Evolutionary conservation across 2,113 vertebrate genomes (phyloP).

Genomic region (Xiphophorus maculatus): DNA sequence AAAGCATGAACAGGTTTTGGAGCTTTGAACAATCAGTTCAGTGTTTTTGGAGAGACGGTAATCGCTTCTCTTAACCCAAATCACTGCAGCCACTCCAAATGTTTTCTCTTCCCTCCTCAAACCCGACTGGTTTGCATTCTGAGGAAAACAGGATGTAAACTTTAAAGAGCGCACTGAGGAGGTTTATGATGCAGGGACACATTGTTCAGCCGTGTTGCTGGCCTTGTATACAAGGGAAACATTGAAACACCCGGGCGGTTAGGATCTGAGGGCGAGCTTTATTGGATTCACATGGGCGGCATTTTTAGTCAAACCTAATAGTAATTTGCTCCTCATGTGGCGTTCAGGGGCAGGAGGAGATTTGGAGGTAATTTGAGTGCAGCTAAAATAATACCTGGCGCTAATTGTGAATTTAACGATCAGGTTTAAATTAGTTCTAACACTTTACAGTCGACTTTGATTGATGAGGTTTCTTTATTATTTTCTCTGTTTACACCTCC

Average conservation of each 20-base stretch:
- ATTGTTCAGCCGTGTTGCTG: constrained; percentile 70
- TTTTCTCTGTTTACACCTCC: neutral
- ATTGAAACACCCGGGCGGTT: constrained; percentile 62
- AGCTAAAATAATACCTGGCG: constrained; percentile 5
- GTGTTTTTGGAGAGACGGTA: neutral
- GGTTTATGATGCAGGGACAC: constrained; percentile 63
- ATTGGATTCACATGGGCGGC: constrained; percentile 66
- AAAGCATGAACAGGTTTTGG: neutral
- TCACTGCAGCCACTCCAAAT: constrained; percentile 1
- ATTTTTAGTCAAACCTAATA: constrained; percentile 53
- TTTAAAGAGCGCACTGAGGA: constrained; percentile 69
- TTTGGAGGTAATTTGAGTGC: constrained; percentile 16
- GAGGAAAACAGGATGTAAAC: constrained; percentile 74
- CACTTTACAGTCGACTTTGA: neutral
- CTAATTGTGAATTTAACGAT: constrained; percentile 13
- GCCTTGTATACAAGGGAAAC: constrained; percentile 69
- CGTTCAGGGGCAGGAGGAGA: constrained; percentile 5
- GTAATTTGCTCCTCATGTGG: constrained; percentile 45
- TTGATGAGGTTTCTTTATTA: constrained; percentile 5
- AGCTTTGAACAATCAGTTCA: neutral
- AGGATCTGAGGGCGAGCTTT: constrained; percentile 52
- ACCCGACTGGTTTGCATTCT: constrained; percentile 56
- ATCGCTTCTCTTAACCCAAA: neutral
- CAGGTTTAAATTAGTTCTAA: neutral
- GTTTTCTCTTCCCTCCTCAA: constrained; percentile 26